A percentile compares a stretch with the other conserved stretches of the same genome.
Evolutionary conservation across 2,888 invertebrate species (phyloP).

Genomic region (Artemia sinica): DNA sequence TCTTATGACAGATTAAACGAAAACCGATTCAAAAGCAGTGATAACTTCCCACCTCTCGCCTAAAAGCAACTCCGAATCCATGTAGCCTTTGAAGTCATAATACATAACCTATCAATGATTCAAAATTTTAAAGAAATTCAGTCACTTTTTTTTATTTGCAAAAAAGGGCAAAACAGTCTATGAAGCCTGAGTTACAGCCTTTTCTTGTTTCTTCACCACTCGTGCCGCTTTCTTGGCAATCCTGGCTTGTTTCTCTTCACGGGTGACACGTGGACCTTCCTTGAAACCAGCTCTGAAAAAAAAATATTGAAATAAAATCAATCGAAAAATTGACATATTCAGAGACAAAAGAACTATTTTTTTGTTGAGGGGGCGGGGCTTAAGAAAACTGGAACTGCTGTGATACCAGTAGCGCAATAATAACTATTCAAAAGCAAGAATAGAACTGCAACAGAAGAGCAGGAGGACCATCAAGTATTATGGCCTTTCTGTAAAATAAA

Average conservation of each 20-base stretch:
- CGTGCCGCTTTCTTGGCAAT: slow-evolving; percentile 1
- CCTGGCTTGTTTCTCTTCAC: slow-evolving; percentile 2
- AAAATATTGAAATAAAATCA: too few relatives aligned
- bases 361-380: too few relatives aligned
- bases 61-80: background rate
- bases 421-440: too few relatives aligned
- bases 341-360: too few relatives aligned
- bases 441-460: too few relatives aligned
- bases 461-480: too few relatives aligned
- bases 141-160: background rate
- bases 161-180: slow-evolving; percentile 5
- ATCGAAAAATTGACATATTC: too few relatives aligned
- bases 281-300: slow-evolving; percentile 6
- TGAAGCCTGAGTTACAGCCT: background rate
- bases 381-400: too few relatives aligned
- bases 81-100: background rate
- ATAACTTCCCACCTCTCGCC: background rate
- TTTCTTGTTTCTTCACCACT: slow-evolving; percentile 2
- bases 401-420: too few relatives aligned
- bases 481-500: too few relatives aligned
- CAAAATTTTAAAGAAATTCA: background rate
- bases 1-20: too few relatives aligned
- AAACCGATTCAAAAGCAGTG: too few relatives aligned
- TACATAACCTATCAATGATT: background rate
- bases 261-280: slow-evolving; percentile 10